Evolutionary conservation across 2,888 invertebrate species (phyloP), one percentile per base, ranked within the genome.

Genomic region (Polia nebulosa): DNA sequence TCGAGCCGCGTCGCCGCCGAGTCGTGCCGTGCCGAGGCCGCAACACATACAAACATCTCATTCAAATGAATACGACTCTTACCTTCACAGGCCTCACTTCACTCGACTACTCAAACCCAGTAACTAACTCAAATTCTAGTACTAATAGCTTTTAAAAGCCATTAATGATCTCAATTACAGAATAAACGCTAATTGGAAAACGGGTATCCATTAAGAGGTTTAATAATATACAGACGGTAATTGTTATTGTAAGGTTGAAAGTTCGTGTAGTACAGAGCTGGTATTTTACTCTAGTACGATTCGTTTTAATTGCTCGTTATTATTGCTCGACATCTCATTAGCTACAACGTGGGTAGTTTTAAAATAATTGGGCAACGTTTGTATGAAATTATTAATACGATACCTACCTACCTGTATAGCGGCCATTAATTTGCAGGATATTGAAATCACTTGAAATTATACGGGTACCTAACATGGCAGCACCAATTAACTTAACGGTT

Each of bases 1-100:
- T 83, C 59, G 65, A 73, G 86, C 80, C 88, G 87, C 78, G 84
- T 81, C 85, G 84, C 65, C 41, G 73, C 74, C 72, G 77, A 34
- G 39, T 17, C 51, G 81, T 44, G 34, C 25, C 11, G 49, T 25
- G 69, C 45, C 56, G 59, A 36, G 62, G 66, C 55, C 17, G 25
- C 47, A 15, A 15, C 25, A 47, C 5, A 15, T 47, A 27, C 17
- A 3, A 41, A 7, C 6, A 39, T 83, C 61, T 70, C 55, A 72
- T 67, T 80, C 25, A 74, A 73, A 76, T 60, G n/a, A 61, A 80
- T 63, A 49, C 44, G 61, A 25, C 15, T 45, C 22, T 29, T 25
- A 66, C 22, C 27, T 44, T 56, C 29, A 27, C 36, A 58, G 22
- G 13, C 25, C 44, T 39, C 34, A 64, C 29, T 69, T 34, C 56